Conservation (phyloP, 2,888 invertebrate genomes). For the Neoscelio sp. region DNA sequence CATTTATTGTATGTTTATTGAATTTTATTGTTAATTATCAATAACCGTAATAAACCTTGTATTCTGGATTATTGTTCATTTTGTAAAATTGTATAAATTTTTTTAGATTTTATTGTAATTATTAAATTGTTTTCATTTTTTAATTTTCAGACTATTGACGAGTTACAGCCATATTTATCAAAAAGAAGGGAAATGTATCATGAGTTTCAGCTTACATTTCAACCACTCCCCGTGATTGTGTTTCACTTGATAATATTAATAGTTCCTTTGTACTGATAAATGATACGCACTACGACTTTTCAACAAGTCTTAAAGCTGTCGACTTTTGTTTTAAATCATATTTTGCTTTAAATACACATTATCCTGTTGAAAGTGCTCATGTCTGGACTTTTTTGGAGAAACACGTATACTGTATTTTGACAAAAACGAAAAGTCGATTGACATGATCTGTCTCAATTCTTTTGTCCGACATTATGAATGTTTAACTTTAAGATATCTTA, state of each 20-base stretch:
- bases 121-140: too few relatives aligned
- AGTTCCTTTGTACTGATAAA: constrained; percentile 11
- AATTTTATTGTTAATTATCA: too few relatives aligned
- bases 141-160: constrained; percentile 30
- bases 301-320: constrained; percentile 3
- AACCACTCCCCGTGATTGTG: constrained; percentile 21
- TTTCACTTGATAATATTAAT: neutral
- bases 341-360: constrained; percentile 25
- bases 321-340: constrained; percentile 42
- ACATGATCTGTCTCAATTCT: neutral
- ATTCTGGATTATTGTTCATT: too few relatives aligned
- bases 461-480: constrained; percentile 28
- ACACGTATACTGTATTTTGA: constrained; percentile 8
- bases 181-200: neutral
- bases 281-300: constrained; percentile 16
- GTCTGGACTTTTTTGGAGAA: constrained; percentile 37
- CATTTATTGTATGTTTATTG: too few relatives aligned
- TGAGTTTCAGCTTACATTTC: constrained; percentile 4
- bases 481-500: too few relatives aligned
- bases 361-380: constrained; percentile 29
- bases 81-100: too few relatives aligned
- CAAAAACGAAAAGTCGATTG: neutral
- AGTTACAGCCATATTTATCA: constrained; percentile 1
- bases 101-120: neutral
- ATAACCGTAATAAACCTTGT: too few relatives aligned